Base-by-base conservation (phyloP, 2,888 invertebrate genomes). In the Macrophya annulata region DNA sequence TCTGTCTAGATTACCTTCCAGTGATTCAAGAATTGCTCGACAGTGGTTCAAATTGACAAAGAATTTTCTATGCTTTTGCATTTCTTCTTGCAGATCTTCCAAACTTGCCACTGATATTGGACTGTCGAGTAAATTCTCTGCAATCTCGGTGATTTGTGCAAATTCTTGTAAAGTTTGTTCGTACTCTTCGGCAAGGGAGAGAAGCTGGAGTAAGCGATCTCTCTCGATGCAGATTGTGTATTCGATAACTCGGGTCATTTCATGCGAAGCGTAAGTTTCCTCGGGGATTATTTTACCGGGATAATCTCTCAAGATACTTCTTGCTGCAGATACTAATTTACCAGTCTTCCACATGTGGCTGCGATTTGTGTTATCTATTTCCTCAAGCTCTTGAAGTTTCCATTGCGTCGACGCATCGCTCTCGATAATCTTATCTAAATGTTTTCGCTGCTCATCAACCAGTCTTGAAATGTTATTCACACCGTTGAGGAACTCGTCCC, bases 31-130 rank as follows among this genome's bases (percentile, higher is more conserved):
- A 89, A 98, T 97, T 15, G 97, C 97, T 89, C 97, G 95, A 90
- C 98, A 98, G 88, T 98, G 97, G 90, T 97, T 98, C 10, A 98
- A 93, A 89, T 98, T 98, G 0, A 97, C 97, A 91, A 98, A 98
- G 94, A 98, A 98, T 91, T 97, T 97, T 62, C 98, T 95, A 90
- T 98, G 97, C 91, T 97, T 98, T 90, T 98, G 98, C 94, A 98
- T 97, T 94, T 98, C 98, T 90, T 97, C 97, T 90, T 97, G 97
- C n/a, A 98, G 94, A 89, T 98, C 97, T 89, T 97, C 96, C 86
- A 98, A 94, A 88, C 96, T 96, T 59, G 95, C 95, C 0, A 97
- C 97, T 9, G 96, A 95, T 51, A 98, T 96, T 71, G 97, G 96
- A 88, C 96, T 96, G 87, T 97, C 96, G 9, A 98, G 95, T 59